Percentiles rank a stretch among this genome's conserved stretches.
These are phyloP conservation scores for Lepidostoma basale DNA, from an alignment of 1,140 invertebrate species.

Conservation along the genomic window DNA sequence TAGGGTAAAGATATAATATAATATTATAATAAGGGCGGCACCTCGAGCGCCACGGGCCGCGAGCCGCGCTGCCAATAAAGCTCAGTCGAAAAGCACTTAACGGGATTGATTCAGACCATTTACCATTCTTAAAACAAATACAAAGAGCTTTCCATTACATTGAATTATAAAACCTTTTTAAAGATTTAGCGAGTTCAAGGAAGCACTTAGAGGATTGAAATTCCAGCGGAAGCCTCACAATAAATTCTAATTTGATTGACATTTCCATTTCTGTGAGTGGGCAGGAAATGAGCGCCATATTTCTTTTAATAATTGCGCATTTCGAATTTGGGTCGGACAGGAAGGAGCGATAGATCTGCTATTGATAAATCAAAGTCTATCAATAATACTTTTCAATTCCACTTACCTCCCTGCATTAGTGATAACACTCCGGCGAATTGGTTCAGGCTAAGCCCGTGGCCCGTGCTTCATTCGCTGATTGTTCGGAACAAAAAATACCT, in stretches of 20 bases:
- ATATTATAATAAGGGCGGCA: no score
- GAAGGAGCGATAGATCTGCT: not conserved
- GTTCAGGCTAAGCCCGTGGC: no score
- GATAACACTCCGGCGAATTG: no score
- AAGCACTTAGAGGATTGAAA: slow-evolving; percentile 47
- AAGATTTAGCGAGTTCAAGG: slow-evolving; percentile 52
- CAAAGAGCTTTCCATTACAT: slow-evolving; percentile 58
- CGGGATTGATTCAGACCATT: slow-evolving; percentile 62
- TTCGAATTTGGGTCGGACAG: slow-evolving; percentile 4
- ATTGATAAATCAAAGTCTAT: not conserved
- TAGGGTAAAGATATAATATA: no score
- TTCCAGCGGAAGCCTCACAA: slow-evolving; percentile 43
- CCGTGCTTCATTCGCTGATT: no score
- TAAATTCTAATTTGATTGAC: slow-evolving; percentile 48
- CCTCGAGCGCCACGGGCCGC: slow-evolving; percentile 12
- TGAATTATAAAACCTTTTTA: slow-evolving; percentile 62
- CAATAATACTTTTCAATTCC: not conserved
- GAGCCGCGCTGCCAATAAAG: slow-evolving; percentile 61
- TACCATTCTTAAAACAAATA: slow-evolving; percentile 63
- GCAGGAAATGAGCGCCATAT: slow-evolving; percentile 42
- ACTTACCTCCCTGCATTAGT: no score
- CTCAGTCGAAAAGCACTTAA: slow-evolving; percentile 62
- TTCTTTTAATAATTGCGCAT: slow-evolving; percentile 37
- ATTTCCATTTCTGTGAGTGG: slow-evolving; percentile 44
- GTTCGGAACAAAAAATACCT: no score